Base-by-base conservation (phyloP, 2,113 vertebrate species). In the Prunella fulvescens region DNA sequence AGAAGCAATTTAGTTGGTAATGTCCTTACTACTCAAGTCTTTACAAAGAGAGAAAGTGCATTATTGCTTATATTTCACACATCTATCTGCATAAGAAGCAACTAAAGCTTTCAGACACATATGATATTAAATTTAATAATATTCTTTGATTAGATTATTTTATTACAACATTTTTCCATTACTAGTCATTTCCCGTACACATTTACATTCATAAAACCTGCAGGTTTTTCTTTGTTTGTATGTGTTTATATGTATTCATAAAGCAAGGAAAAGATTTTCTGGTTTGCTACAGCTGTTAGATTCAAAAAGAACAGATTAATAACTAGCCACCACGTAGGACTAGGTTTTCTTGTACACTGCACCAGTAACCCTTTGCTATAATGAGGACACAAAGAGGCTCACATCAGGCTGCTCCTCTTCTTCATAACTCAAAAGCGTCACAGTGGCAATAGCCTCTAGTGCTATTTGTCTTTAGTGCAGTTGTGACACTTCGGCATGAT, bases 381-480 rank as follows among this genome's bases (percentile, higher is more conserved):
- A 98, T 92, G 97, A 98, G 97, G 97, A 97, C 97, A 98, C 98
- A 98, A 97, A 98, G 97, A 98, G 96, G 90, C 97, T 97, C 96
- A 87, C 96, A 91, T 97, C 97, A 96, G 97, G 90, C 97, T 79
- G 97, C 95, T 94, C 91, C 97, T 97, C 97, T 97, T 97, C 98
- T 97, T 97, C 97, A 98, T 98, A 98, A 98, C 98, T 98, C 98
- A 98, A 77, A 95, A 91, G 95, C 97, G 90, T 97, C 97, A 97
- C 96, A 91, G 97, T 97, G 96, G 98, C 98, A 97, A 97, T 97
- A 97, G 98, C 98, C 98, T 97, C 97, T 90, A 88, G 97, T 97
- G 98, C 98, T 97, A 98, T 98, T 98, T 98, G 98, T 98, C 98
- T 98, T 97, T 96, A 98, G 97, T 97, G 98, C 98, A 95, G 98